These are phyloP conservation scores for Schizothorax lantsangensis DNA, from an alignment of 2,797 vertebrate species.

Conservation along the genomic window DNA sequence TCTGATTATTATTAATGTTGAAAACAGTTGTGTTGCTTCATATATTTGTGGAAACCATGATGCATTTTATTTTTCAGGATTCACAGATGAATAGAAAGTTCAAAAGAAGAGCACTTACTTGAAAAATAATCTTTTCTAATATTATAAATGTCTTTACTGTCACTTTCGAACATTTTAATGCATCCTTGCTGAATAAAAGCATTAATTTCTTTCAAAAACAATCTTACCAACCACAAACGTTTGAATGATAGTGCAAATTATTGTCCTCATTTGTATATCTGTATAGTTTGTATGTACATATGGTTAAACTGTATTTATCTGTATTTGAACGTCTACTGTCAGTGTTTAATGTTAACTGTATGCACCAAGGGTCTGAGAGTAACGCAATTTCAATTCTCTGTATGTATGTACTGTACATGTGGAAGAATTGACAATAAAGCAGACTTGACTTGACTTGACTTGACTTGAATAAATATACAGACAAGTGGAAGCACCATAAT, in stretches of 20 bases:
- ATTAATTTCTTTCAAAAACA: background rate
- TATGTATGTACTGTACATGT: too few relatives aligned
- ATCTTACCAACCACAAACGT: background rate
- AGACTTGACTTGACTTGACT: too few relatives aligned
- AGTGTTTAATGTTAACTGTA: too few relatives aligned
- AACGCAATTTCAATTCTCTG: too few relatives aligned
- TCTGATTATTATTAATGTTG: background rate
- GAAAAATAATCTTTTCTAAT: background rate
- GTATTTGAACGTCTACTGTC: too few relatives aligned
- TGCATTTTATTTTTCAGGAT: background rate
- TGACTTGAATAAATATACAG: background rate
- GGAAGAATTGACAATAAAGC: too few relatives aligned
- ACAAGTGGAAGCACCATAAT: background rate
- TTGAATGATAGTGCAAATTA: background rate
- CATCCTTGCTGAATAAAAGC: background rate
- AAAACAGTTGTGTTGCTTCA: background rate
- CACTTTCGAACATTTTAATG: background rate
- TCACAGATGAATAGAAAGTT: background rate
- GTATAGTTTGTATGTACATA: too few relatives aligned
- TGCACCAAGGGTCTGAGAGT: too few relatives aligned
- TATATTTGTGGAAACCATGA: background rate
- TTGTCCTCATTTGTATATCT: too few relatives aligned
- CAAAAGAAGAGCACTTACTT: background rate
- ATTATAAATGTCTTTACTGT: background rate
- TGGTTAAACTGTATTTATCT: too few relatives aligned